Conservation (phyloP, 2,888 invertebrate genomes). For the Acrocera orbiculus region DNA sequence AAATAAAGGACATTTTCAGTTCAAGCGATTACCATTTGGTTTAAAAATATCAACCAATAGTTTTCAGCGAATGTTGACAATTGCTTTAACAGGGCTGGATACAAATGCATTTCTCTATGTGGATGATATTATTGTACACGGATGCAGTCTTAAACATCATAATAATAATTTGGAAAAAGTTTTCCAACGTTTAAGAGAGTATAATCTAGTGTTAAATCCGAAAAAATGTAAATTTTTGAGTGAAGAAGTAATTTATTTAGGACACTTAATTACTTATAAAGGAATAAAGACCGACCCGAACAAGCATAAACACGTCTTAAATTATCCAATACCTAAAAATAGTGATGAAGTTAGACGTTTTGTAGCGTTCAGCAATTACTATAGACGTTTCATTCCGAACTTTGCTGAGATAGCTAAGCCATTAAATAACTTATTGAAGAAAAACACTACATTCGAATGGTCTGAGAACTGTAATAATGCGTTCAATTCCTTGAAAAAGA, state of each 20-base stretch:
- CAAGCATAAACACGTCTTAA: too few relatives aligned
- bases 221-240: conserved; percentile 11
- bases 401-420: conserved; percentile 13
- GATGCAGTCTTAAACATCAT: conserved; percentile 11
- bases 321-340: too few relatives aligned
- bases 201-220: conserved; percentile 10
- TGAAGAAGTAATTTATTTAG: conserved; percentile 12
- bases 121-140: conserved; percentile 14
- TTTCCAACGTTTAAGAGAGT: conserved; percentile 6
- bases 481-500: conserved; percentile 5
- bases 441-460: conserved; percentile 11
- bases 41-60: conserved; percentile 12
- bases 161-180: conserved; percentile 9
- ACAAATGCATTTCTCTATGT: conserved; percentile 12
- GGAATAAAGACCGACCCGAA: conserved; percentile 12
- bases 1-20: conserved; percentile 10
- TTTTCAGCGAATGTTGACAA: conserved; percentile 12
- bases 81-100: conserved; percentile 9
- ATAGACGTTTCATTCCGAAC: conserved; percentile 12
- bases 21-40: conserved; percentile 11
- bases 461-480: too few relatives aligned
- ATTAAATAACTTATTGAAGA: conserved; percentile 12
- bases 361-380: conserved; percentile 13
- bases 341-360: conserved; percentile 11
- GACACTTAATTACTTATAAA: conserved; percentile 10